Conservation (phyloP, 2,888 invertebrate genomes). For the Clepsis dumicolana region DNA sequence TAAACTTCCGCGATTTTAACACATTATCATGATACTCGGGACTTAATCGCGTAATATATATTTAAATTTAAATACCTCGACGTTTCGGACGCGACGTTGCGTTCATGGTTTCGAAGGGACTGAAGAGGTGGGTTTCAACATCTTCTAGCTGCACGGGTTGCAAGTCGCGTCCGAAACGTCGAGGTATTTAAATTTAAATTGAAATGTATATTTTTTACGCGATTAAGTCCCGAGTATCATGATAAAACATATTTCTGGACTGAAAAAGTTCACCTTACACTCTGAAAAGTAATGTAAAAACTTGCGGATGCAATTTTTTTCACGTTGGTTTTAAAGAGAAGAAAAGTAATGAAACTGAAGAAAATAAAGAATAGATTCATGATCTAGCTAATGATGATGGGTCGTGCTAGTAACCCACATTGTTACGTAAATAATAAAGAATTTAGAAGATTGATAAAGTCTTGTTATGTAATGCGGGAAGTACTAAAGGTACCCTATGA, state of each 20-base stretch:
- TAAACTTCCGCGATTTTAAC: too few species aligned
- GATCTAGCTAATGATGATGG: slow-evolving; percentile 12
- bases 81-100: too few species aligned
- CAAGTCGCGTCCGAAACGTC: too few species aligned
- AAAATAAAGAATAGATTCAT: slow-evolving; percentile 4
- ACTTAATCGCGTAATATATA: too few species aligned
- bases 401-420: slow-evolving; percentile 27
- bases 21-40: too few species aligned
- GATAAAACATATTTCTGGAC: neutral
- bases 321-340: neutral
- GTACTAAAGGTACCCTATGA: neutral
- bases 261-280: neutral
- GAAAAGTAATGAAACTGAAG: neutral
- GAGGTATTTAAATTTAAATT: too few species aligned
- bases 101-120: too few species aligned
- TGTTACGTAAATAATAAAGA: slow-evolving; percentile 31
- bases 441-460: slow-evolving; percentile 7
- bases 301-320: neutral
- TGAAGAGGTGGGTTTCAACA: too few species aligned
- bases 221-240: too few species aligned
- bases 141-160: too few species aligned
- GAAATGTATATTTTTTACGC: too few species aligned
- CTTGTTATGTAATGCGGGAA: slow-evolving; percentile 30
- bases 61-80: too few species aligned
- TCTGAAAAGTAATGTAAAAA: neutral